A percentile compares a stretch with the other conserved stretches of the same genome.
These are phyloP conservation scores for Chondrilla cf. caribensis DNA, from an alignment of 37 sponge, comb jelly and placozoan genomes.

Conservation along the genomic window DNA sequence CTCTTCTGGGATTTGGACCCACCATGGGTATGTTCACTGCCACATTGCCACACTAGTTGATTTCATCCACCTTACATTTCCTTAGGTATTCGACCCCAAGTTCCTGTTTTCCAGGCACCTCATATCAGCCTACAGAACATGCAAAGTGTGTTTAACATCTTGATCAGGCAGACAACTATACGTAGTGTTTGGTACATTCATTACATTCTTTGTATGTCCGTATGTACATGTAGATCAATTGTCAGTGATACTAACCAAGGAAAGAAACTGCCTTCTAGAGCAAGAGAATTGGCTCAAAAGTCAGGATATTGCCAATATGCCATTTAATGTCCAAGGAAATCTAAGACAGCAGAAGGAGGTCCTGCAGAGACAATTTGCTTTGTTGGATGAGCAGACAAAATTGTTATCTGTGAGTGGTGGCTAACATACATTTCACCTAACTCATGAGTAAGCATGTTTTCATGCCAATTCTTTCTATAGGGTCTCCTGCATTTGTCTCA, in stretches of 20 bases:
- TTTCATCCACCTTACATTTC: too few species aligned
- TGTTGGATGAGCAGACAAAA: conserved; percentile 10
- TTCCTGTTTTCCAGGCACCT: too few species aligned
- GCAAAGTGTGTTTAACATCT: background rate
- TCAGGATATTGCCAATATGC: background rate
- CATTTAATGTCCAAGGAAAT: conserved; percentile 8
- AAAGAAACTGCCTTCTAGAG: background rate
- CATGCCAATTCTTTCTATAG: background rate
- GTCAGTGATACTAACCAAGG: background rate
- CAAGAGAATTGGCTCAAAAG: background rate
- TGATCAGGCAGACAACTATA: background rate
- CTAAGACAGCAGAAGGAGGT: conserved; percentile 19
- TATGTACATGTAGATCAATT: background rate
- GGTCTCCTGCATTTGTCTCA: background rate
- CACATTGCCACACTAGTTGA: too few species aligned
- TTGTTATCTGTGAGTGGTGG: background rate
- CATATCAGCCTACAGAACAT: too few species aligned
- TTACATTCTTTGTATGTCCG: too few species aligned
- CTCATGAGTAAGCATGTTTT: background rate
- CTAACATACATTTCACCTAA: background rate
- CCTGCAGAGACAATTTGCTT: conserved; percentile 30
- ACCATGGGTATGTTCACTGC: too few species aligned
- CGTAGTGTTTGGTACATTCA: background rate
- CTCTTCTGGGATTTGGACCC: too few species aligned
- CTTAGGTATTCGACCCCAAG: too few species aligned